Evolutionary conservation across 2,888 invertebrate genomes (phyloP).

Genomic region (Aradus depressus): DNA sequence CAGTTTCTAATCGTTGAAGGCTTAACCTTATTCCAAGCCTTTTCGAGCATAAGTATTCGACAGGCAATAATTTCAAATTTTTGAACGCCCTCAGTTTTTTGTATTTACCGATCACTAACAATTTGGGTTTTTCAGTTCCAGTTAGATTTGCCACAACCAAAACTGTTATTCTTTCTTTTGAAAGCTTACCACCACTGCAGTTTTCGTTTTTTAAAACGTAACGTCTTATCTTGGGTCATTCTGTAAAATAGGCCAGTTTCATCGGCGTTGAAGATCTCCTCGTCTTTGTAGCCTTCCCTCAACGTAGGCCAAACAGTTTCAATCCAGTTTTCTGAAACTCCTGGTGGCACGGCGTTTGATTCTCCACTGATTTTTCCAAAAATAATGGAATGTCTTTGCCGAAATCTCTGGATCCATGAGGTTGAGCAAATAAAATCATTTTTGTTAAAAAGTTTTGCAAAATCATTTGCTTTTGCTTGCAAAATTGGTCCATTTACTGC

Average conservation of each 20-base stretch:
- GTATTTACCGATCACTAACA: background rate
- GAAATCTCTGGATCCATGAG: background rate
- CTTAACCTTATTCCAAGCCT: background rate
- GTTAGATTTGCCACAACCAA: background rate
- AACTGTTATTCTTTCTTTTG: constrained; percentile 1
- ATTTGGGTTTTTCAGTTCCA: background rate
- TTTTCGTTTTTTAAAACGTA: constrained; percentile 28
- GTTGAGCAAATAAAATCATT: background rate
- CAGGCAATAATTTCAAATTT: background rate
- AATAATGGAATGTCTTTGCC: background rate
- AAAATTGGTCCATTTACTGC: background rate
- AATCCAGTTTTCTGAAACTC: background rate
- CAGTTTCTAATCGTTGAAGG: background rate
- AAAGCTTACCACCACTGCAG: background rate
- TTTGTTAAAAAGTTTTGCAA: too few species aligned
- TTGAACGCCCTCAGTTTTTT: background rate
- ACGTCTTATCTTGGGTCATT: constrained; percentile 31
- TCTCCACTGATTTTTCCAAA: background rate
- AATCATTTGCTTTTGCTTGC: too few species aligned
- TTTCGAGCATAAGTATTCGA: background rate
- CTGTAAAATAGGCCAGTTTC: too few species aligned
- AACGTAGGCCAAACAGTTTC: background rate
- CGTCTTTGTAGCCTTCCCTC: background rate
- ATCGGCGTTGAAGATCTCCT: constrained; percentile 32
- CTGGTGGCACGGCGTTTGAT: background rate